These are phyloP conservation scores for Dendrophyllia cribrosa DNA, from an alignment of 64 coral and sea anemone genomes.

Conservation along the genomic window DNA sequence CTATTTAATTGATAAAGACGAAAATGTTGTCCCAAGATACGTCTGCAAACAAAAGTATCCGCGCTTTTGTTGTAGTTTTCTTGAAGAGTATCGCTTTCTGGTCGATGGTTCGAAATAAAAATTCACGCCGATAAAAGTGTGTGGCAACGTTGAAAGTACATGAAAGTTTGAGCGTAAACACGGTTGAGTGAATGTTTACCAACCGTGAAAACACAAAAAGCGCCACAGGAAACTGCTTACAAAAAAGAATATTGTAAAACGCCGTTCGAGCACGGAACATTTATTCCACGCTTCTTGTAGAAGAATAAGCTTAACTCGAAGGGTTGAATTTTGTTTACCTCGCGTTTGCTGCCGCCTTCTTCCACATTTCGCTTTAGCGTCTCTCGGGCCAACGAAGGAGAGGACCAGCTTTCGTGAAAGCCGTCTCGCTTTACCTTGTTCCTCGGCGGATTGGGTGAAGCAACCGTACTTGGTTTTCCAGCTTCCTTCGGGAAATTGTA, in stretches of 20 bases:
- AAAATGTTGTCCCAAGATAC: not conserved
- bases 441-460: slow-evolving; percentile 14
- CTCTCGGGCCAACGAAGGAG: slow-evolving; percentile 17
- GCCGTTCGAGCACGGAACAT: not conserved
- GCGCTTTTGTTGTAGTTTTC: not conserved
- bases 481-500: slow-evolving; percentile 21
- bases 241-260: not conserved
- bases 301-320: not conserved
- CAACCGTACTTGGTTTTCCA: not conserved
- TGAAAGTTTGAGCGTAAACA: not conserved
- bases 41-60: not conserved
- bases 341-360: slow-evolving; percentile 31
- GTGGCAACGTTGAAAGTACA: too few species aligned
- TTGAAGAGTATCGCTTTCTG: too few species aligned
- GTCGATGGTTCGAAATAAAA: too few species aligned
- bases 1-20: not conserved
- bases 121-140: too few species aligned
- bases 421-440: slow-evolving; percentile 1
- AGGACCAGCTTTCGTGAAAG: slow-evolving; percentile 1
- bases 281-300: not conserved
- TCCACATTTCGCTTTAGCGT: slow-evolving; percentile 36
- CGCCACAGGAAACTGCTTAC: not conserved
- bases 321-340: not conserved
- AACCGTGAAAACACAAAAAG: not conserved
- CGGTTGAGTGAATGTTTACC: not conserved